Evolutionary conservation across 1,140 invertebrate species (phyloP).

Genomic region (Sinella curviseta): DNA sequence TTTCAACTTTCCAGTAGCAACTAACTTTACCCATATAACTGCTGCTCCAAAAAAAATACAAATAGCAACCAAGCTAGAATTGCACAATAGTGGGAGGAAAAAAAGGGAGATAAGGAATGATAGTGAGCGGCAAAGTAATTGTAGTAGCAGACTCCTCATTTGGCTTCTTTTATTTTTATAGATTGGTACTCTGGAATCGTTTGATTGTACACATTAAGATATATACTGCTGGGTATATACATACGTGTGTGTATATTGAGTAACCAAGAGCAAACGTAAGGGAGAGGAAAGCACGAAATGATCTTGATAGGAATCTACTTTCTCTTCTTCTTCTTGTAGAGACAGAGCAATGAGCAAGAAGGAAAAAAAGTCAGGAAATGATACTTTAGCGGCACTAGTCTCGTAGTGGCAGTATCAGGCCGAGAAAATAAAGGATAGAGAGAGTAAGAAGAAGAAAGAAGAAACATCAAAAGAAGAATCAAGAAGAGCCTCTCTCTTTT

Average conservation of each 20-base stretch:
- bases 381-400: not conserved
- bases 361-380: conserved; percentile 20
- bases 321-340: not conserved
- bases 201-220: not conserved
- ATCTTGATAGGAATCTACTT: conserved; percentile 14
- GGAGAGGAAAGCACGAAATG: not conserved
- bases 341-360: not conserved
- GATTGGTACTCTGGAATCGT: not conserved
- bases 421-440: not conserved
- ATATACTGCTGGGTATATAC: not conserved
- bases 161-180: conserved; percentile 7
- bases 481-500: not conserved
- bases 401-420: not conserved
- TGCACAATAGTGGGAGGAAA: too few relatives aligned
- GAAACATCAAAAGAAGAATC: conserved; percentile 19
- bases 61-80: too few relatives aligned
- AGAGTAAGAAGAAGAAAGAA: not conserved
- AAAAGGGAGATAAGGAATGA: too few relatives aligned
- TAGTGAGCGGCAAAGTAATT: not conserved
- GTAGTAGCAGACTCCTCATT: not conserved
- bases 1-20: not conserved
- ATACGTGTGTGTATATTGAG: not conserved
- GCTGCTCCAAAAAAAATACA: too few relatives aligned
- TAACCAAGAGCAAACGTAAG: not conserved
- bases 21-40: not conserved